phyloP scores from a whole-genome alignment of 2,888 invertebrate species.

The Phragmatobia fuliginosa region DNA sequence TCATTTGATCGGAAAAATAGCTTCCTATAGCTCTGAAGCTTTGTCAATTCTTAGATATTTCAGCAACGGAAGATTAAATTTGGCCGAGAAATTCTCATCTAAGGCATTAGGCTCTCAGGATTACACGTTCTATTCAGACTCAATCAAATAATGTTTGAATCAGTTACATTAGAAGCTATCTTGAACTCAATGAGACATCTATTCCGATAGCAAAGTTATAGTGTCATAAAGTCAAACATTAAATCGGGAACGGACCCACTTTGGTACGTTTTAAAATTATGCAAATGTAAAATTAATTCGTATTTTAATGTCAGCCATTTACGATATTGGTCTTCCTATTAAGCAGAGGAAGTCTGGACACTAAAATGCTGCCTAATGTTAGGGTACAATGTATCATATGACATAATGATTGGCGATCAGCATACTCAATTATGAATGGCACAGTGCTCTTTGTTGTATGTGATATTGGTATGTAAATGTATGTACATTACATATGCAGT shows the following conservation, averaged over 20 bases:
- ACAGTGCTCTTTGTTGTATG: slow-evolving; percentile 35
- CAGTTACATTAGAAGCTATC: slow-evolving; percentile 21
- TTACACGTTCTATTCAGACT: slow-evolving; percentile 22
- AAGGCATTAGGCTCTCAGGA: slow-evolving; percentile 17
- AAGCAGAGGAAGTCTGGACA: slow-evolving; percentile 46
- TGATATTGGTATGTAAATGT: slow-evolving; percentile 31
- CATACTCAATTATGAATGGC: slow-evolving; percentile 45
- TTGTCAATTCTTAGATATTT: slow-evolving; percentile 9
- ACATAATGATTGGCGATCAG: slow-evolving; percentile 39
- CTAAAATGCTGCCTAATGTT: slow-evolving; percentile 42
- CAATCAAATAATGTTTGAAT: slow-evolving; percentile 32
- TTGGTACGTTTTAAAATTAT: slow-evolving; percentile 42
- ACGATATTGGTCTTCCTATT: slow-evolving; percentile 36
- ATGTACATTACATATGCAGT: slow-evolving; percentile 20
- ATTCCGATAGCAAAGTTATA: slow-evolving; percentile 1
- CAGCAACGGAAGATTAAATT: slow-evolving; percentile 17
- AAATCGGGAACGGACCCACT: slow-evolving; percentile 1
- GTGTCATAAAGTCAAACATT: background rate
- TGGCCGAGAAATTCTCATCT: slow-evolving; percentile 21
- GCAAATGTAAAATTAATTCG: slow-evolving; percentile 45
- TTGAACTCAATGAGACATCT: slow-evolving; percentile 7
- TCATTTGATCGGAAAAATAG: slow-evolving; percentile 16
- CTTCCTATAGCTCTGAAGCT: slow-evolving; percentile 10
- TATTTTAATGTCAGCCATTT: slow-evolving; percentile 35
- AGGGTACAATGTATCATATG: slow-evolving; percentile 31